phyloP scores from a whole-genome alignment of 2,797 vertebrate species.

The Acrocephalus scirpaceus region DNA sequence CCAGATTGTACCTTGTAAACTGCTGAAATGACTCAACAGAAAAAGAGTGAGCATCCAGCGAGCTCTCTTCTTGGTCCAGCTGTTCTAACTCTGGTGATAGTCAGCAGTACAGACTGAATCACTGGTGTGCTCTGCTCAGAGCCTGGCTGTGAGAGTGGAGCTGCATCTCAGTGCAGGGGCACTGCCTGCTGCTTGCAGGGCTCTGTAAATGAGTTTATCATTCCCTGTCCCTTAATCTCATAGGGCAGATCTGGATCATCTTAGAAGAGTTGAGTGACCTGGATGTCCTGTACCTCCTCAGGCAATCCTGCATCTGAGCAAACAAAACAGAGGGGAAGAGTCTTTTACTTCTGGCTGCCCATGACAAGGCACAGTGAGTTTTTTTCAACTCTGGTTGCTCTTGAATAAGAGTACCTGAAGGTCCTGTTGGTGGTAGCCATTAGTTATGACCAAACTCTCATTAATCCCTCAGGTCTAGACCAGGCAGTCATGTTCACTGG shows the following conservation, averaged over 20 bases:
- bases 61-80: not conserved
- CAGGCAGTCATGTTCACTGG: rapidly evolving
- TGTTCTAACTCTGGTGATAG: not conserved
- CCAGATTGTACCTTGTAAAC: not conserved
- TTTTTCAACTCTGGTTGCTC: not conserved
- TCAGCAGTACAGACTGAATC: not conserved
- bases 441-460: not conserved
- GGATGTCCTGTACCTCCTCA: not conserved
- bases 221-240: not conserved
- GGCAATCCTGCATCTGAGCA: not conserved
- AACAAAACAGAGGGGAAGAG: not conserved
- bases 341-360: not conserved
- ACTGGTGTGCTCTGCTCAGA: not conserved
- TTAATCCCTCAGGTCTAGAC: not conserved
- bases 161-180: not conserved
- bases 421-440: not conserved
- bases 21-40: not conserved
- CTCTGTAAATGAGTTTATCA: not conserved
- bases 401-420: not conserved
- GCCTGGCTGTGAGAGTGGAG: not conserved
- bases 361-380: not conserved
- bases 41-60: not conserved
- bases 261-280: not conserved
- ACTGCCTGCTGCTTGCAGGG: not conserved
- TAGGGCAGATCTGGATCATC: not conserved